phyloP scores from a whole-genome alignment of 2,888 invertebrate genomes.

The Autographa pulchrina region DNA sequence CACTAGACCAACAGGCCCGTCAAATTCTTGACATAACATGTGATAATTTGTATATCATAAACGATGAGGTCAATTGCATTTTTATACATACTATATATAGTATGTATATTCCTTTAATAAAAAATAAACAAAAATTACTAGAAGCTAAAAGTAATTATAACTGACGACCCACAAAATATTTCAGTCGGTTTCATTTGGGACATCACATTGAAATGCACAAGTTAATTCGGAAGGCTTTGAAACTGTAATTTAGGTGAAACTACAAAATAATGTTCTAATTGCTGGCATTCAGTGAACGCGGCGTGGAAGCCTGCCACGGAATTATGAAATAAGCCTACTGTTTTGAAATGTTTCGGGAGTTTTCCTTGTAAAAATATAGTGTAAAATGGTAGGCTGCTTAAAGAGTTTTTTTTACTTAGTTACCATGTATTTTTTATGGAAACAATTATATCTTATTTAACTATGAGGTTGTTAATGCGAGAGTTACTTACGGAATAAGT shows the following conservation, averaged over 20 bases:
- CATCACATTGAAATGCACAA: conserved; percentile 25
- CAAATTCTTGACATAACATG: too few relatives aligned
- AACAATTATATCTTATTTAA: too few relatives aligned
- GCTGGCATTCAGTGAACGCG: conserved; percentile 27
- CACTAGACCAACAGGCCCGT: too few relatives aligned
- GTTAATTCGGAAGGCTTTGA: conserved; percentile 43
- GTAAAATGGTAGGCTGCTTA: too few relatives aligned
- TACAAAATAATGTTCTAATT: conserved; percentile 60
- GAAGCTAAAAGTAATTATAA: conserved; percentile 14
- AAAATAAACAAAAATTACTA: not conserved
- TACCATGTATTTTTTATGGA: too few relatives aligned
- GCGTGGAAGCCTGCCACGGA: conserved; percentile 25
- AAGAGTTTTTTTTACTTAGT: conserved; percentile 18
- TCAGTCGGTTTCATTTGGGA: conserved; percentile 7
- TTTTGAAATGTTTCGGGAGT: conserved; percentile 48
- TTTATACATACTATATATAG: too few relatives aligned
- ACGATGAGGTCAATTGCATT: too few relatives aligned
- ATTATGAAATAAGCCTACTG: conserved; percentile 57
- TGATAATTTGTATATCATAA: too few relatives aligned
- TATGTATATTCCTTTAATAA: too few relatives aligned
- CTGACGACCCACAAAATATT: conserved; percentile 36
- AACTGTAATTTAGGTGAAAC: conserved; percentile 54
- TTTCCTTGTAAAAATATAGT: too few relatives aligned
- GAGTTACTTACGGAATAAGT: too few relatives aligned
- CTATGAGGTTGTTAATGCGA: too few relatives aligned